phyloP scores from a whole-genome alignment of 2,113 vertebrate genomes.

The Etheostoma cragini region DNA sequence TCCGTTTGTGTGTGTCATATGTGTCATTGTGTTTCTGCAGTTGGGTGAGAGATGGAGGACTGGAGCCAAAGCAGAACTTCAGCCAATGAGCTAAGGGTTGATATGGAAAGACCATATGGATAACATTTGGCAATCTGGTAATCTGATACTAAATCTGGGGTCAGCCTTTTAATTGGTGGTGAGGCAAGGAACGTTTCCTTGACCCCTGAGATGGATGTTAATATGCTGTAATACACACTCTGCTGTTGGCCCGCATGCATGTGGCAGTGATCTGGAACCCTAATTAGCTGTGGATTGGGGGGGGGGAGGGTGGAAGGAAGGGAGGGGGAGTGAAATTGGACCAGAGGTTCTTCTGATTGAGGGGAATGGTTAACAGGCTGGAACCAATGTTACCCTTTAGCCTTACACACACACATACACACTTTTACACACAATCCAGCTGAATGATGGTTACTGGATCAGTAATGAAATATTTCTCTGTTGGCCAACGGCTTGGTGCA shows the following conservation, averaged over 20 bases:
- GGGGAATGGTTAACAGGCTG: constrained; percentile 78
- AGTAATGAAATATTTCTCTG: constrained; percentile 44
- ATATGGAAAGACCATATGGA: constrained; percentile 57
- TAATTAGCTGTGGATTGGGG: constrained; percentile 68
- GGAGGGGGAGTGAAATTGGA: constrained; percentile 69
- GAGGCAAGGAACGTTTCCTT: constrained; percentile 65
- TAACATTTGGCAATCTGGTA: constrained; percentile 66
- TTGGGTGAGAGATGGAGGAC: constrained; percentile 21
- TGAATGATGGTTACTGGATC: constrained; percentile 47
- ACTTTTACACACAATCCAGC: background rate
- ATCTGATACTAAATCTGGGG: constrained; percentile 67
- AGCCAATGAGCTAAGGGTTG: background rate
- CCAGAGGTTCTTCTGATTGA: constrained; percentile 74
- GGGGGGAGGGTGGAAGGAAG: constrained; percentile 49
- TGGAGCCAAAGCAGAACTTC: constrained; percentile 12
- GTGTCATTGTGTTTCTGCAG: constrained; percentile 47
- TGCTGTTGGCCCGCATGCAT: constrained; percentile 46
- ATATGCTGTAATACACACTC: background rate
- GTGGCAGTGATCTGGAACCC: constrained; percentile 76
- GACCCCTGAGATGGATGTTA: constrained; percentile 54
- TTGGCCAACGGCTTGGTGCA: constrained; percentile 41
- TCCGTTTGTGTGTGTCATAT: constrained; percentile 33
- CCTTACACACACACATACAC: constrained; percentile 4
- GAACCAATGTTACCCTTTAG: constrained; percentile 60
- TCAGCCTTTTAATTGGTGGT: constrained; percentile 64